Conservation (phyloP, 1,140 invertebrate genomes). For the Drosophila yakuba region DNA sequence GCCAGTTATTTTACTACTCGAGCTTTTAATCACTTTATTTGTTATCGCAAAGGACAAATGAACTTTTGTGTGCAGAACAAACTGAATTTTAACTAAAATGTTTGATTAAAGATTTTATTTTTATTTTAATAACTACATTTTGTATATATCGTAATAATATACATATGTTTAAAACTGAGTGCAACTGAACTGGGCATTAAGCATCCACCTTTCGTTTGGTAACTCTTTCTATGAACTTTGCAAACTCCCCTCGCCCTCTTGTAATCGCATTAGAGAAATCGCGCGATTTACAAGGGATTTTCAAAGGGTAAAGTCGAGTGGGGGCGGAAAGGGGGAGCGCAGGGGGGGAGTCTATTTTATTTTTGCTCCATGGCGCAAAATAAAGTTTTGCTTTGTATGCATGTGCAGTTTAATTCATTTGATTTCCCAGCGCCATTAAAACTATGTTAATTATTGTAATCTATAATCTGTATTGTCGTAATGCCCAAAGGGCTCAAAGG, state of each 20-base stretch:
- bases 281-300: constrained; percentile 50
- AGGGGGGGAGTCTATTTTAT: constrained; percentile 12
- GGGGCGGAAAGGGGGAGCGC: background rate
- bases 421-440: constrained; percentile 48
- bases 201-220: constrained; percentile 29
- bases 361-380: constrained; percentile 29
- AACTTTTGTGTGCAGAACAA: no score
- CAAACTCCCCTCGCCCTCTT: background rate
- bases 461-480: constrained; percentile 19
- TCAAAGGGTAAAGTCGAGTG: constrained; percentile 14
- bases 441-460: constrained; percentile 73
- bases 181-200: constrained; percentile 10
- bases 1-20: background rate
- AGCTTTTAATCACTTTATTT: background rate
- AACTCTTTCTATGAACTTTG: constrained; percentile 56
- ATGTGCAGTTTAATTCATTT: constrained; percentile 25
- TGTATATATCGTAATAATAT: no score
- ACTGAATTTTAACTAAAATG: no score
- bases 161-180: no score
- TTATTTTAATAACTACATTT: no score
- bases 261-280: constrained; percentile 58
- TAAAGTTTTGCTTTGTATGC: constrained; percentile 17
- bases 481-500: constrained; percentile 21
- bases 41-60: no score
- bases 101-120: no score